phyloP scores from a whole-genome alignment of 2,113 vertebrate species.

The Entomyzon cyanotis region DNA sequence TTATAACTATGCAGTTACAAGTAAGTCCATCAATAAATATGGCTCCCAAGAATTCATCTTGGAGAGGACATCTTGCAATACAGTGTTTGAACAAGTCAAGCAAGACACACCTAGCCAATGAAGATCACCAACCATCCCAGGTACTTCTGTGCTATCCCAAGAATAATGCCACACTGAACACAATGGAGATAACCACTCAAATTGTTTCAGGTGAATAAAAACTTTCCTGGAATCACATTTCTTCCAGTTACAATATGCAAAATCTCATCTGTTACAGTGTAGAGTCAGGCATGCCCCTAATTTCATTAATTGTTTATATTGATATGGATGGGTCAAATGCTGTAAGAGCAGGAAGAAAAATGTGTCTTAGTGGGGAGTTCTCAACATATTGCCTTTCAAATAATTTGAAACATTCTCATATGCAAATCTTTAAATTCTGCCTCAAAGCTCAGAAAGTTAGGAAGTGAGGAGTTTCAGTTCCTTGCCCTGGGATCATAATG shows the following conservation, averaged over 20 bases:
- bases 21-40: not conserved
- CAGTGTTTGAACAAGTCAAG: not conserved
- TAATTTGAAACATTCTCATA: not conserved
- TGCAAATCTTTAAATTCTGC: not conserved
- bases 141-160: not conserved
- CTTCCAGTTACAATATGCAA: not conserved
- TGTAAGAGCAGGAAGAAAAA: not conserved
- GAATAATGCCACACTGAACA: not conserved
- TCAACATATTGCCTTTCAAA: not conserved
- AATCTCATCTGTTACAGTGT: not conserved
- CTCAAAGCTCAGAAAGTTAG: not conserved
- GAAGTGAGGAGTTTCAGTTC: not conserved
- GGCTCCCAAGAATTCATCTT: not conserved
- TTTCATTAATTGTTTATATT: not conserved
- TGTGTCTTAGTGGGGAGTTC: rapidly evolving
- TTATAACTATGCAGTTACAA: not conserved
- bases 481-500: not conserved
- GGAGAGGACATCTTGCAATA: not conserved
- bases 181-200: not conserved
- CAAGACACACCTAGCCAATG: not conserved
- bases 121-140: not conserved
- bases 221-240: not conserved
- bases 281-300: not conserved
- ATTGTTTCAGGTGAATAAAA: not conserved
- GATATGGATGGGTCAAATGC: not conserved